Evolutionary conservation across 2,888 invertebrate species (phyloP), one percentile per base, ranked within the genome.

Genomic region (Cephus pulcher): DNA sequence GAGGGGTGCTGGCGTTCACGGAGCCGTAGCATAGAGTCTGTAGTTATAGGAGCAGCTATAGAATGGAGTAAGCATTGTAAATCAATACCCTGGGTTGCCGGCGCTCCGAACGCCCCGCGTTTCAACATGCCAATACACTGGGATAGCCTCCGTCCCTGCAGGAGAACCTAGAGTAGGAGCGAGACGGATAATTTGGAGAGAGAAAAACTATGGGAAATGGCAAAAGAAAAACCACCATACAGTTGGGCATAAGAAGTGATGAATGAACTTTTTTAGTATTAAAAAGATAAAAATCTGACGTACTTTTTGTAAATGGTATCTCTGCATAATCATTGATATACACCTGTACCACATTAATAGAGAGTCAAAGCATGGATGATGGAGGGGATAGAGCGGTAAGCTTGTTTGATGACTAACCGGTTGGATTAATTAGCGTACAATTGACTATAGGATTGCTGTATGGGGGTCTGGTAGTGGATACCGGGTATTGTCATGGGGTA

Each of bases 31-130:
- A 12, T 34, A 34, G 80, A 81, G 82, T 78, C 83, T 84, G 84
- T 84, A 87, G 87, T 88, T 87, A 87, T 87, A 85, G 87, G 85
- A 88, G 87, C 84, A 80, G 83, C 85, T 88, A 86, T 84, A 86
- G 86, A 86, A 84, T 82, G 85, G 85, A 87, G 88, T 85, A 87
- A 87, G 88, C 88, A 89, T 89, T 89, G 88, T 89, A 89, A 89
- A 89, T 89, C 89, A 89, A 89, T 89, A 89, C 87, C 88, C 86
- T 82, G 86, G 84, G 80, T 78, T 81, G 82, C 80, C 80, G 79
- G 81, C 81, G 83, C 82, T 81, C 78, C 80, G 75, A 79, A 80
- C 81, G 84, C 81, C 82, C 85, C 84, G 85, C 85, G 83, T 81
- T 80, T 80, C 84, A 84, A 81, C 85, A 81, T 85, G 82, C 84